Conservation (phyloP, 2,888 invertebrate species). For the Cryptosula pallasiana region DNA sequence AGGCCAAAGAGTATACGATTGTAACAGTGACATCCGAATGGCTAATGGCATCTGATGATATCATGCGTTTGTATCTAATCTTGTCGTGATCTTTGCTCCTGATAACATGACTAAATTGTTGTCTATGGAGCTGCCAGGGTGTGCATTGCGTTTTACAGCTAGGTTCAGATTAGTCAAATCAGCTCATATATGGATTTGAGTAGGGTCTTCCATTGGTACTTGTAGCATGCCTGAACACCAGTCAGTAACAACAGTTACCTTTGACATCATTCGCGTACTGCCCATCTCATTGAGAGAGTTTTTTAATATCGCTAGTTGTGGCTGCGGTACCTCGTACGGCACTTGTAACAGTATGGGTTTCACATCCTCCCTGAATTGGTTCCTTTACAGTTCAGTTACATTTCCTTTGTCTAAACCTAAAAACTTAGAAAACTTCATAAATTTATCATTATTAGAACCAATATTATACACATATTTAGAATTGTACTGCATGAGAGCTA, state of each 20-base stretch:
- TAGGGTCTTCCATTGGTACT: neutral
- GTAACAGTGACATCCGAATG: too few species aligned
- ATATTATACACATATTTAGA: too few species aligned
- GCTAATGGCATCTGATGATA: too few species aligned
- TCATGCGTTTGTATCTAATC: too few species aligned
- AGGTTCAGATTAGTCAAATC: too few species aligned
- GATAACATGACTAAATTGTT: too few species aligned
- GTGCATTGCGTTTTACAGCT: too few species aligned
- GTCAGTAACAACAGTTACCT: neutral
- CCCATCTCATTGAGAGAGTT: neutral
- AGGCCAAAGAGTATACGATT: too few species aligned
- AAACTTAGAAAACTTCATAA: neutral
- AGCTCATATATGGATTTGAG: neutral
- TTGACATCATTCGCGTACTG: neutral
- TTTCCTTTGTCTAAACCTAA: neutral
- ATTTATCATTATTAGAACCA: too few species aligned
- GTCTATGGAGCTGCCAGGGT: too few species aligned
- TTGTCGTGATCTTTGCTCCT: too few species aligned
- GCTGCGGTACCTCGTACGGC: neutral
- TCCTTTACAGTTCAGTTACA: neutral
- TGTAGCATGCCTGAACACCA: neutral
- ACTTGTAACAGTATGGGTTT: neutral
- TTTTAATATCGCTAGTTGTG: neutral
- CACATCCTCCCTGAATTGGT: slow-evolving; percentile 1
- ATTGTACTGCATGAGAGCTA: too few species aligned